Evolutionary conservation across 2,888 invertebrate species (phyloP).

Genomic region (Clivina fossor): DNA sequence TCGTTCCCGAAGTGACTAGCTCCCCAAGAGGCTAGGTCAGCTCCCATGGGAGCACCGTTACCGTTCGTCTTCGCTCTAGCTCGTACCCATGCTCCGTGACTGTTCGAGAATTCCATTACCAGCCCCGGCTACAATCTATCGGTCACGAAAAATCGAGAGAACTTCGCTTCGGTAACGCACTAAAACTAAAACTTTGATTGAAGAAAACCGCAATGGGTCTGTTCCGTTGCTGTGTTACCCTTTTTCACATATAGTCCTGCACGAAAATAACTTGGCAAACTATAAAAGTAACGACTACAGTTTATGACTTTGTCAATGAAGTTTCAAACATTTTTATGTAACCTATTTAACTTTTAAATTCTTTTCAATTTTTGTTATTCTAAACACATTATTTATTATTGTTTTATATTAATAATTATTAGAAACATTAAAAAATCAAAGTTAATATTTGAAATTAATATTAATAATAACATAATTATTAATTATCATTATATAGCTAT

Average conservation of each 20-base stretch:
- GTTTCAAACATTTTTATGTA: too few species aligned
- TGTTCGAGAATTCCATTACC: constrained; percentile 50
- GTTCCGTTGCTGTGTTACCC: not conserved
- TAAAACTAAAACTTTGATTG: constrained; percentile 31
- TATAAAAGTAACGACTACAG: too few species aligned
- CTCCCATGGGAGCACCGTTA: constrained; percentile 45
- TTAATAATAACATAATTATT: too few species aligned
- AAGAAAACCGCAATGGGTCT: constrained; percentile 26
- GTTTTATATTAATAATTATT: too few species aligned
- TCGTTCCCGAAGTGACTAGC: constrained; percentile 29
- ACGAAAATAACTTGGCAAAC: too few species aligned
- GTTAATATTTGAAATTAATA: too few species aligned
- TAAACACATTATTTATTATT: too few species aligned
- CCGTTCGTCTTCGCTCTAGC: constrained; percentile 15
- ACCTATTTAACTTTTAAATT: too few species aligned
- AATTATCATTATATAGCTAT: too few species aligned
- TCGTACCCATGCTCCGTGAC: constrained; percentile 43
- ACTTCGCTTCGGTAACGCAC: constrained; percentile 23
- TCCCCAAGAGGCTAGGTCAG: constrained; percentile 48
- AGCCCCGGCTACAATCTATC: constrained; percentile 47
- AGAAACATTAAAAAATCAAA: too few species aligned
- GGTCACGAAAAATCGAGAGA: constrained; percentile 44
- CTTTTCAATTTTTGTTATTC: too few species aligned
- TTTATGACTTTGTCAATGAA: too few species aligned
- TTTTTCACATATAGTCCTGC: constrained; percentile 5